Evolutionary conservation across 2,888 invertebrate genomes (phyloP).

Genomic region (Dynastes grantii): DNA sequence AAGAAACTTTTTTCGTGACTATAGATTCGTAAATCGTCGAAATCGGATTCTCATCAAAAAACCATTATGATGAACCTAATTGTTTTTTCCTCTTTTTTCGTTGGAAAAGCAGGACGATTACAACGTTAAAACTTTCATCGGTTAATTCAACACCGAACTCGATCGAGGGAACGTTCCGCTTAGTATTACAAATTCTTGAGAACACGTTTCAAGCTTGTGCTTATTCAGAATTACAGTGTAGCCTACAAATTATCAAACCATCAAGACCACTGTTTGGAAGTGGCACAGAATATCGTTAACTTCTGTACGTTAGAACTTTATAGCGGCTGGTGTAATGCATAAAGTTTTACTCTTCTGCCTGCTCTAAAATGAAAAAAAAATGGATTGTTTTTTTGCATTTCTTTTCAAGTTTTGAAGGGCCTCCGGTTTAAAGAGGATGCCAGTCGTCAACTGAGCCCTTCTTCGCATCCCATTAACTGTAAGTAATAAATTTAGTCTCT

Average conservation of each 20-base stretch:
- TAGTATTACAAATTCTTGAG: slow-evolving; percentile 6
- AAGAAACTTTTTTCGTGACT: slow-evolving; percentile 40
- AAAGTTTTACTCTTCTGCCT: no score
- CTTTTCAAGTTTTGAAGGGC: no score
- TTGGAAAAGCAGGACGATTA: slow-evolving; percentile 9
- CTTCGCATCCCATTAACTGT: no score
- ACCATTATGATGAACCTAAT: slow-evolving; percentile 16
- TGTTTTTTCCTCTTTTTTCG: slow-evolving; percentile 19
- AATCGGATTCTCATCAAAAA: slow-evolving; percentile 39
- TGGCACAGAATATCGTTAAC: not conserved
- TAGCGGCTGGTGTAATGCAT: no score
- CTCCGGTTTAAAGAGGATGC: no score
- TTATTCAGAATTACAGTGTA: not conserved
- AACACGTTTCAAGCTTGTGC: not conserved
- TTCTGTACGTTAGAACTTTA: no score
- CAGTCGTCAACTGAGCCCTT: no score
- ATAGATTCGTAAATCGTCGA: slow-evolving; percentile 29
- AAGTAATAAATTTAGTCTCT: no score
- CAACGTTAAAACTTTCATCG: slow-evolving; percentile 27
- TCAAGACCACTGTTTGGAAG: no score
- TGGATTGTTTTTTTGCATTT: no score
- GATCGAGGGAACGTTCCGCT: not conserved
- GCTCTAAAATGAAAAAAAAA: no score
- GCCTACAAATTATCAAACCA: no score
- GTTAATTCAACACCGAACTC: slow-evolving; percentile 24